A percentile compares a stretch with the other conserved stretches of the same genome.
Evolutionary conservation across 2,888 invertebrate species (phyloP).

Genomic region (Eilema griseolum): DNA sequence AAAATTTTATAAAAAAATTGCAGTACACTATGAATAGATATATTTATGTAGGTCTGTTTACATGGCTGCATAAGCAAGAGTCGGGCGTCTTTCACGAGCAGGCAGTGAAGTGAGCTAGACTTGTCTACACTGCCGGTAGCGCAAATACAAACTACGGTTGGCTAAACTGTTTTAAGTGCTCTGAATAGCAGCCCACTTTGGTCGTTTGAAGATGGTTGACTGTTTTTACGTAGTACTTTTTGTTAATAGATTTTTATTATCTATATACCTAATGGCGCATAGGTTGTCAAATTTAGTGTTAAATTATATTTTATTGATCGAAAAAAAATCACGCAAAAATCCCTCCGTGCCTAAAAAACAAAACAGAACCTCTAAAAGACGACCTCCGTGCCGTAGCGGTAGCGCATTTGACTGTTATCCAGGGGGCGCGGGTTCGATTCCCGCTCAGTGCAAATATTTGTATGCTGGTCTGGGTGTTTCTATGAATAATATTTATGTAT

Average conservation of each 20-base stretch:
- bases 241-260: neutral
- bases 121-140: conserved; percentile 48
- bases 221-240: neutral
- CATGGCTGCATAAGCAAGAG: conserved; percentile 31
- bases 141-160: conserved; percentile 30
- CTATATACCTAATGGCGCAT: neutral
- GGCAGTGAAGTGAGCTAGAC: conserved; percentile 25
- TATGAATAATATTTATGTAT: too few species aligned
- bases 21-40: conserved; percentile 39
- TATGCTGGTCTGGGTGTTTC: too few species aligned
- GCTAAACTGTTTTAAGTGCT: conserved; percentile 3
- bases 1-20: conserved; percentile 33
- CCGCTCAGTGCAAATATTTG: too few species aligned
- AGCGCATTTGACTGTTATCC: too few species aligned
- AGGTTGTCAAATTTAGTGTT: neutral
- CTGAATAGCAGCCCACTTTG: neutral
- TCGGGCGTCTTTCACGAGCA: conserved; percentile 28
- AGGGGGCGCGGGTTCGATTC: too few species aligned
- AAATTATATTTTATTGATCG: neutral
- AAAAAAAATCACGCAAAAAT: too few species aligned
- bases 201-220: neutral
- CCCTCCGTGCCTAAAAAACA: too few species aligned
- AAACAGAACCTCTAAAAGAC: too few species aligned
- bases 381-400: too few species aligned
- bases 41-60: conserved; percentile 46